A percentile compares a stretch with the other conserved stretches of the same genome.
Evolutionary conservation across 2,797 vertebrate genomes (phyloP).

Genomic region (Sebastes matsubarae): DNA sequence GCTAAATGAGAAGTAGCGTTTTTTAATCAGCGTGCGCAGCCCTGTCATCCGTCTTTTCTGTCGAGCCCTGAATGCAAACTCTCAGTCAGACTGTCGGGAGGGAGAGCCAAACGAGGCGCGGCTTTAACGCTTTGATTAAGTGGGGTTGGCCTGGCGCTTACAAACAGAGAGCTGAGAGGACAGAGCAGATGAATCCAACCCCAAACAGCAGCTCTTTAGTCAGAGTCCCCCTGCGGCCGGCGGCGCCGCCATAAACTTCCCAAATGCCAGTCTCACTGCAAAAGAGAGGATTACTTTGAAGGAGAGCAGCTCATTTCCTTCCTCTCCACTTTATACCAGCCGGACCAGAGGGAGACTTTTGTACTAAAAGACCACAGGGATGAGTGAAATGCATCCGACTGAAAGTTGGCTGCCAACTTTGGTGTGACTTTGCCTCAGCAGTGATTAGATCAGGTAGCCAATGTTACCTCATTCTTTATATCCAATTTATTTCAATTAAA

Average conservation of each 20-base stretch:
- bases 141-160: conserved; percentile 23
- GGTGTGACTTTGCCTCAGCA: conserved; percentile 8
- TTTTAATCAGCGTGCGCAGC: conserved; percentile 38
- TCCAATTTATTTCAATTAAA: conserved; percentile 35
- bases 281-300: conserved; percentile 34
- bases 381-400: conserved; percentile 1
- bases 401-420: conserved; percentile 31
- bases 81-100: conserved; percentile 5
- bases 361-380: neutral
- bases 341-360: neutral
- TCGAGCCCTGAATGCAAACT: conserved; percentile 22
- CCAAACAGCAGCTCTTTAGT: conserved; percentile 19
- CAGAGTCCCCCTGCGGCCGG: neutral
- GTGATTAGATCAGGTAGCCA: conserved; percentile 9
- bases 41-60: conserved; percentile 46
- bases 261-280: conserved; percentile 6
- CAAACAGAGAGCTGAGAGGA: conserved; percentile 47
- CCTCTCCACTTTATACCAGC: neutral
- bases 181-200: conserved; percentile 20
- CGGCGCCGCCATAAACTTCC: neutral
- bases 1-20: conserved; percentile 49
- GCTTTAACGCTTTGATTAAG: conserved; percentile 63
- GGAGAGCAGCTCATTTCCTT: conserved; percentile 16
- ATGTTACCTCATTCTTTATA: conserved; percentile 23
- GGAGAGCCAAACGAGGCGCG: neutral